A percentile compares a stretch with the other conserved stretches of the same genome.
These are phyloP conservation scores for Cotesia congregata DNA, from an alignment of 2,888 invertebrate species.

Conservation along the genomic window DNA sequence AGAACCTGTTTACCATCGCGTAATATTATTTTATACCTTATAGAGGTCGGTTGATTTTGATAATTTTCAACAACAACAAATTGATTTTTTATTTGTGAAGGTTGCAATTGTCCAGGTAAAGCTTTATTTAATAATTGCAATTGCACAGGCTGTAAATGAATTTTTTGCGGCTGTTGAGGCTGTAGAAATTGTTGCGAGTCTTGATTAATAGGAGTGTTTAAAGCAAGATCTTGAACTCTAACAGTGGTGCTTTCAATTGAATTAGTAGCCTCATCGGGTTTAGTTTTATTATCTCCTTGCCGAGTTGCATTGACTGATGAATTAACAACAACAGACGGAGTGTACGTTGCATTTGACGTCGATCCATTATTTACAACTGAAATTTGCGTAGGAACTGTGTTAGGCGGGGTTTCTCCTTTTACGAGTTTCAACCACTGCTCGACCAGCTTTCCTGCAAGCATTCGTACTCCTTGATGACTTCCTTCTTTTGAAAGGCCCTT, in stretches of 20 bases:
- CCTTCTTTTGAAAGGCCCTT: constrained; percentile 88
- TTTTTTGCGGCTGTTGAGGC: constrained; percentile 46
- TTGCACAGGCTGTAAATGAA: constrained; percentile 51
- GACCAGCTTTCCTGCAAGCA: constrained; percentile 84
- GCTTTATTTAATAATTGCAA: constrained; percentile 54
- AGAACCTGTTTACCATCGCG: constrained; percentile 82
- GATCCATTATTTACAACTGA: constrained; percentile 23
- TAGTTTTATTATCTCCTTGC: not conserved
- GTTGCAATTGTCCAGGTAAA: constrained; percentile 37
- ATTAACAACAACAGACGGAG: constrained; percentile 11
- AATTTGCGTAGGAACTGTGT: constrained; percentile 66
- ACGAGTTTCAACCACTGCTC: constrained; percentile 93
- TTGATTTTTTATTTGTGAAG: constrained; percentile 53
- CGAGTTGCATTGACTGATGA: not conserved
- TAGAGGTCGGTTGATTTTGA: constrained; percentile 53
- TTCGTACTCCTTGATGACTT: constrained; percentile 82
- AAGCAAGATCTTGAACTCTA: constrained; percentile 55
- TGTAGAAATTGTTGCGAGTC: constrained; percentile 32
- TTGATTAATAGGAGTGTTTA: constrained; percentile 37
- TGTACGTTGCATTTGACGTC: not conserved
- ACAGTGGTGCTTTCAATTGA: constrained; percentile 48
- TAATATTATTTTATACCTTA: constrained; percentile 77
- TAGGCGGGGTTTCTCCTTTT: constrained; percentile 79
- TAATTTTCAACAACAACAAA: constrained; percentile 59
- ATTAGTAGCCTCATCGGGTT: constrained; percentile 8